These are phyloP conservation scores for Dermatophagoides farinae DNA, from an alignment of 1,140 invertebrate genomes.

Conservation along the genomic window DNA sequence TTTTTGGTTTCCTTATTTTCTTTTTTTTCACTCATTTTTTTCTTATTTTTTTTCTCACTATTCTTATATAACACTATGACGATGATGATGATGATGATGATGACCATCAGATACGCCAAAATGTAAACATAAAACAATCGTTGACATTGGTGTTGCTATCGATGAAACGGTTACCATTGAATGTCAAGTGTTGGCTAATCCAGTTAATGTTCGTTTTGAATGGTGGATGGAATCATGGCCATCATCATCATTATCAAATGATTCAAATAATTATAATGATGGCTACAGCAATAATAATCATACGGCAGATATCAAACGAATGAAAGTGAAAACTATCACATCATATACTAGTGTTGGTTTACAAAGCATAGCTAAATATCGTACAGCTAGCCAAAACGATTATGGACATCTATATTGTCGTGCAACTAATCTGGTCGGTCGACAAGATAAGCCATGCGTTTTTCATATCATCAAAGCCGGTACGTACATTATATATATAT, in stretches of 20 bases:
- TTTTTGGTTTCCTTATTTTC: too few relatives aligned
- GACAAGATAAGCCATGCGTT: conserved; percentile 52
- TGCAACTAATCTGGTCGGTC: conserved; percentile 58
- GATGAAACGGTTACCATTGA: conserved; percentile 21
- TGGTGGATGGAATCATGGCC: background rate
- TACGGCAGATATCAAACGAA: background rate
- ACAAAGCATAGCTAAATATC: conserved; percentile 27
- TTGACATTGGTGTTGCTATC: conserved; percentile 20
- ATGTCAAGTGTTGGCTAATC: conserved; percentile 21
- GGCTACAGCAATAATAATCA: background rate
- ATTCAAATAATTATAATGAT: conserved; percentile 1
- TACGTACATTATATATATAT: conserved; percentile 24
- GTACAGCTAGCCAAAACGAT: conserved; percentile 39
- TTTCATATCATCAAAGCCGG: conserved; percentile 58
- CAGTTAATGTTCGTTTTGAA: conserved; percentile 12
- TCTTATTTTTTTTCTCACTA: background rate
- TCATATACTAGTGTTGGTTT: conserved; percentile 5
- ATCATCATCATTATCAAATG: conserved; percentile 5
- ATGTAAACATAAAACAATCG: conserved; percentile 17
- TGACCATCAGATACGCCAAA: conserved; percentile 20
- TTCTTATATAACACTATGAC: too few relatives aligned
- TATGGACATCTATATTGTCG: conserved; percentile 62
- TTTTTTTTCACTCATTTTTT: background rate
- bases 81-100: too few relatives aligned
- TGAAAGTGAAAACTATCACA: too few relatives aligned